Base-by-base conservation (phyloP, 2,888 invertebrate species). In the Syrista parreyssii region DNA sequence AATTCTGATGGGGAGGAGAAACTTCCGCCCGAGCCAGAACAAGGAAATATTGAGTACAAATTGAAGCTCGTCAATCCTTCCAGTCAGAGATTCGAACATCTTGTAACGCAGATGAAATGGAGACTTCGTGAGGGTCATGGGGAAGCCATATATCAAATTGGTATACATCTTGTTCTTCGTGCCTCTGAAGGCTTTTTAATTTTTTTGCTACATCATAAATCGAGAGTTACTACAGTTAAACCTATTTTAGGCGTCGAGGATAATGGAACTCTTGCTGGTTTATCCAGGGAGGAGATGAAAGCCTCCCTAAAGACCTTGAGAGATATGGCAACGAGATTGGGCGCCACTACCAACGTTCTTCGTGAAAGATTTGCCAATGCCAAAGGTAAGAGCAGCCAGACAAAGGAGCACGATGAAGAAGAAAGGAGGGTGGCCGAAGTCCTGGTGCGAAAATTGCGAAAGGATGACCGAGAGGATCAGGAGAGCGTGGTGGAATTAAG, bases 71-170 rank as follows among this genome's bases (percentile, higher is more conserved):
- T 99, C 11, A 97, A 96, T 91, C 97, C 98, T 0, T 96, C 98
- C 33, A 96, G 96, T 89, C 95, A 96, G 85, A 94, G 99, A 80
- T 96, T 98, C 88, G 98, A 99, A 91, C 99, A 99, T 92, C 93
- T 99, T 40, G 98, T 99, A 32, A 99, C 99, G 0, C 99, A 99
- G 94, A 95, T 99, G 94, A 99, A 99, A 93, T 99, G 99, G 99
- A 94, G 99, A 0, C 93, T 99, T 12, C 95, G 97, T 0, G 98
- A 98, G 92, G 98, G 99, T 36, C 97, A 98, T 83, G 99, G 99
- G 0, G 97, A 98, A 91, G 99, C 99, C 0, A 97, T 99, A 82
- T 99, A 99, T 92, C 98, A 99, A 92, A 96, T 99, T 75, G 99
- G 91, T 91, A 87, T 55, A 55, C 23, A 23, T 55, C 9, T 23